Evolutionary conservation across 2,888 invertebrate genomes (phyloP).

Genomic region (Elegia similella): DNA sequence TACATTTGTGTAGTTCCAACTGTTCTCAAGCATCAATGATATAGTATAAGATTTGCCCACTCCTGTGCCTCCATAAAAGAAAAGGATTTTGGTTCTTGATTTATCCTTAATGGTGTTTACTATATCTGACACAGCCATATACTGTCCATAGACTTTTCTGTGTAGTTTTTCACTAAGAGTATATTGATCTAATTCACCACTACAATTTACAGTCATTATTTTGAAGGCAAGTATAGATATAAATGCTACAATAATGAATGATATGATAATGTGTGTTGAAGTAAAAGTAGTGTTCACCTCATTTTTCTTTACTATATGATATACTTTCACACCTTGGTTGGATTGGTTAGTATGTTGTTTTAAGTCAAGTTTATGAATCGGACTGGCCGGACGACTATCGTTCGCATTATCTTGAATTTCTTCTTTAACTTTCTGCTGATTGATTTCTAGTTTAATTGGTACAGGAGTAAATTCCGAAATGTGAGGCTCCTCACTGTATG

Average conservation of each 20-base stretch:
- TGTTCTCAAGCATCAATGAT: constrained; percentile 52
- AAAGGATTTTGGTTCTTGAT: constrained; percentile 50
- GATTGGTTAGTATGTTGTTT: not conserved
- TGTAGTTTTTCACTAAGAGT: constrained; percentile 39
- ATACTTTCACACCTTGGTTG: constrained; percentile 38
- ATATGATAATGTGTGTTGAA: constrained; percentile 24
- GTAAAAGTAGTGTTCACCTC: constrained; percentile 25
- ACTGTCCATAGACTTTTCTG: constrained; percentile 59
- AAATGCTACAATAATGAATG: constrained; percentile 32
- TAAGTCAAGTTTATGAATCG: not conserved
- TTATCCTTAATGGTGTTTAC: constrained; percentile 43
- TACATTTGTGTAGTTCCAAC: constrained; percentile 54
- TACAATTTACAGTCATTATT: constrained; percentile 47
- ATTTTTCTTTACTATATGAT: constrained; percentile 39
- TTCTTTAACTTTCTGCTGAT: not conserved
- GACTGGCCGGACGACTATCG: not conserved
- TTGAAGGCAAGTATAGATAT: constrained; percentile 43
- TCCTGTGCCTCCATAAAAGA: constrained; percentile 70
- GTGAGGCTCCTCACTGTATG: constrained; percentile 40
- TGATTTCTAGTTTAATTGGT: constrained; percentile 14
- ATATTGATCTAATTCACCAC: constrained; percentile 41
- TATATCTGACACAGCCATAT: constrained; percentile 45
- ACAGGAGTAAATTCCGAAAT: constrained; percentile 15
- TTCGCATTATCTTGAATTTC: not conserved
- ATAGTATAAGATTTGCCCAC: constrained; percentile 67